These are phyloP conservation scores for Cavia aperea DNA, from an alignment of 2,113 vertebrate genomes.

Conservation along the genomic window DNA sequence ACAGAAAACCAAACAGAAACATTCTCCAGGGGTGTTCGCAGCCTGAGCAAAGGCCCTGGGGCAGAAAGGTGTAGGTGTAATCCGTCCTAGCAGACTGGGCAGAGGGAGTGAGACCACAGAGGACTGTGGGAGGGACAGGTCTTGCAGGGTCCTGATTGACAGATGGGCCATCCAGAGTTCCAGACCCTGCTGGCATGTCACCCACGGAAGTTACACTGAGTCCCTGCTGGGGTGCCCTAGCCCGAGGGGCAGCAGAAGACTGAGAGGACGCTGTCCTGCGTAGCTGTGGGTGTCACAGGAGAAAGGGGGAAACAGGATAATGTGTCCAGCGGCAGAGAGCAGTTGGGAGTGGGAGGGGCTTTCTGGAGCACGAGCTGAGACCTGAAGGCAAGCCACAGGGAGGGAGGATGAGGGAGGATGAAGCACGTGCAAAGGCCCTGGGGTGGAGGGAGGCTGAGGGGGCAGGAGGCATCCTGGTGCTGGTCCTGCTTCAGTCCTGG, in stretches of 20 bases:
- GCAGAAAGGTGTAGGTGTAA: rapidly evolving
- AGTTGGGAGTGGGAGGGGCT: neutral
- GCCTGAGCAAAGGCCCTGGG: neutral
- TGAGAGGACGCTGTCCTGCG: rapidly evolving
- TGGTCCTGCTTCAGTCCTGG: too few species aligned
- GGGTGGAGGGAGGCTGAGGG: neutral
- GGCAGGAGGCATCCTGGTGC: rapidly evolving
- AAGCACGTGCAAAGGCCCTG: neutral
- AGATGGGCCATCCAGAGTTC: rapidly evolving
- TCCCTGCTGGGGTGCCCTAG: neutral
- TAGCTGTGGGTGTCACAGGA: neutral
- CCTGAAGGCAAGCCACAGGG: neutral
- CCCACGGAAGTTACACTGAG: rapidly evolving
- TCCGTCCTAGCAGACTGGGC: rapidly evolving
- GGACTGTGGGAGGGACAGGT: rapidly evolving
- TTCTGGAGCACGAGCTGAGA: neutral
- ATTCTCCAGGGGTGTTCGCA: neutral
- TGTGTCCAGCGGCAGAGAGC: neutral
- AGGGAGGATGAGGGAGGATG: neutral
- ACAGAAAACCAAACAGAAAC: too few species aligned
- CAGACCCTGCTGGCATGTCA: neutral
- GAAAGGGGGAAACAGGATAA: neutral
- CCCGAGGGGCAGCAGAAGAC: neutral
- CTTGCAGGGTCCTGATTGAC: neutral
- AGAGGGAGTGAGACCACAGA: neutral